Conservation (phyloP, 2,888 invertebrate species). For the Cryptocephalus primarius region DNA sequence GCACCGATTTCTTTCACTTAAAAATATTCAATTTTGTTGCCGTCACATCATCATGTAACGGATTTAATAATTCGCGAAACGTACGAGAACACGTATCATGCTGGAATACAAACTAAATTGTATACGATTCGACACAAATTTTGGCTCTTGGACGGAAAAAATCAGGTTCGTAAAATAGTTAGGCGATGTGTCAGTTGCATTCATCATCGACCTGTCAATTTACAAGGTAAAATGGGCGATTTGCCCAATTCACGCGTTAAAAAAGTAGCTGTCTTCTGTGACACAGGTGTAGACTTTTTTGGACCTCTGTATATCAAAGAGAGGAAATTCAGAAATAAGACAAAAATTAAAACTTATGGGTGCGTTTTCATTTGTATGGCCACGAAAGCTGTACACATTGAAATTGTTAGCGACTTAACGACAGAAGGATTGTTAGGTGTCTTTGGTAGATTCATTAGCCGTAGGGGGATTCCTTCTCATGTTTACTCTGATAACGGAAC, state of each 20-base stretch:
- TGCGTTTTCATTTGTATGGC: background rate
- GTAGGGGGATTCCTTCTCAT: background rate
- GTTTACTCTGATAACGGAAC: conserved; percentile 5
- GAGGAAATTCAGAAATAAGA: background rate
- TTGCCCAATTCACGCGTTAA: background rate
- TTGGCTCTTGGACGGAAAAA: background rate
- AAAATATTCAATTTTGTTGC: background rate
- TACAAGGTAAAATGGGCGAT: background rate
- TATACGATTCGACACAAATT: background rate
- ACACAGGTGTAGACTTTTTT: background rate
- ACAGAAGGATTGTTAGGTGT: background rate
- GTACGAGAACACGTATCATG: background rate
- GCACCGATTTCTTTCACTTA: background rate
- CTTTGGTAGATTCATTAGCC: background rate
- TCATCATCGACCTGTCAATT: background rate
- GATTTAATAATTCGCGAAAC: background rate
- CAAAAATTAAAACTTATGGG: background rate
- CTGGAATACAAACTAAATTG: background rate
- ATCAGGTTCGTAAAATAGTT: background rate
- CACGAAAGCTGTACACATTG: background rate
- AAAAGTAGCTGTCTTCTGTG: background rate
- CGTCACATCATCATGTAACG: background rate
- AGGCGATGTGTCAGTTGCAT: background rate
- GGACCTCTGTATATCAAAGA: background rate
- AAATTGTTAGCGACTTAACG: background rate